Evolutionary conservation across 2,113 vertebrate genomes (phyloP).

Genomic region (Paracanthobrama guichenoti): DNA sequence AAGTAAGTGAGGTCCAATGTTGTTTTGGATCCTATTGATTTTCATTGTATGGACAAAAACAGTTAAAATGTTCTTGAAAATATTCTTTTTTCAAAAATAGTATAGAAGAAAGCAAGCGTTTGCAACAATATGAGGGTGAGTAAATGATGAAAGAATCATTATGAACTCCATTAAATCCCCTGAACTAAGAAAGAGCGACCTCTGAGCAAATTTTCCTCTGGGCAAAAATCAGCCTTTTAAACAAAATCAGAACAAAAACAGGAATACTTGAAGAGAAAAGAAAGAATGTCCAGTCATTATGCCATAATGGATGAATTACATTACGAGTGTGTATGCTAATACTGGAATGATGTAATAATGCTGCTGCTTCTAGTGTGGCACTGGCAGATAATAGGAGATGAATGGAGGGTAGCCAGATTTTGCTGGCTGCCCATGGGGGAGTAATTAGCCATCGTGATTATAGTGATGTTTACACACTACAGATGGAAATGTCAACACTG

Average conservation of each 20-base stretch:
- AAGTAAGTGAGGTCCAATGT: not conserved
- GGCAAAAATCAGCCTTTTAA: not conserved
- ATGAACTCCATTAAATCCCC: not conserved
- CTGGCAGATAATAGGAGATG: constrained; percentile 22
- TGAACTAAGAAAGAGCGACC: not conserved
- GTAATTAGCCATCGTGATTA: constrained; percentile 63
- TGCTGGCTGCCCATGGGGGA: constrained; percentile 41
- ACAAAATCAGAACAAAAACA: not conserved
- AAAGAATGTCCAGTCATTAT: not conserved
- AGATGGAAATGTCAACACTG: constrained; percentile 42
- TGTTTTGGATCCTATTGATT: not conserved
- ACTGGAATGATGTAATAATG: not conserved
- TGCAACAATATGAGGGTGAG: not conserved
- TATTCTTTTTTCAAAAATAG: not conserved
- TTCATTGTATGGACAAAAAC: not conserved
- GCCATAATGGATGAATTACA: not conserved
- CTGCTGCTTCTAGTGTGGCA: not conserved
- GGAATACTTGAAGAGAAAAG: not conserved
- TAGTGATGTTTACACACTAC: constrained; percentile 56
- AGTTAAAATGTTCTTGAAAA: not conserved
- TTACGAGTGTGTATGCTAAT: not conserved
- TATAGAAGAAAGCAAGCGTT: not conserved
- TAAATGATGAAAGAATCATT: not conserved
- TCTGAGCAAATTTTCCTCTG: not conserved
- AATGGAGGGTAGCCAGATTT: constrained; percentile 10